These are phyloP conservation scores for Unio delphinus DNA, from an alignment of 2,888 invertebrate genomes.

Conservation along the genomic window DNA sequence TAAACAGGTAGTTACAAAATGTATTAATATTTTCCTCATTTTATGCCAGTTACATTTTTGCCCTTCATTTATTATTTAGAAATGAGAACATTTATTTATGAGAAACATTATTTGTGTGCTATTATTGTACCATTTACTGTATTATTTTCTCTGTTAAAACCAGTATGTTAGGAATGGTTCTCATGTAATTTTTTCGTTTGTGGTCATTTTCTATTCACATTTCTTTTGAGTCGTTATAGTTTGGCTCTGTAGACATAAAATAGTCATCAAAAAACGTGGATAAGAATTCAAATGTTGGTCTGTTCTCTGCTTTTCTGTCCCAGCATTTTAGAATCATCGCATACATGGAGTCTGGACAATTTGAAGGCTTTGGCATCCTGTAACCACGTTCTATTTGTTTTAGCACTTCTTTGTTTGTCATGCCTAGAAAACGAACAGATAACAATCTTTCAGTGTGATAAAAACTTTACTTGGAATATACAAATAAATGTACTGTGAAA, in stretches of 20 bases:
- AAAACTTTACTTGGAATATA: no score
- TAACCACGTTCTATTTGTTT: conserved; percentile 96
- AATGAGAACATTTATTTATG: no score
- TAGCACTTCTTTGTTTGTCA: conserved; percentile 96
- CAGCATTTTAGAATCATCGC: conserved; percentile 94
- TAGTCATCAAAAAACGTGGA: conserved; percentile 90
- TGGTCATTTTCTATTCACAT: background rate
- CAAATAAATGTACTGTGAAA: no score
- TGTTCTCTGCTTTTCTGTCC: conserved; percentile 90
- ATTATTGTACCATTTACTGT: no score
- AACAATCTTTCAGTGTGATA: background rate
- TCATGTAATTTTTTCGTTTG: no score
- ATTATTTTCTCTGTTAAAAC: no score
- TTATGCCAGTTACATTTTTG: no score
- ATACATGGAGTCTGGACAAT: conserved; percentile 92
- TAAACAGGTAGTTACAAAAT: no score
- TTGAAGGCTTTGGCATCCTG: conserved; percentile 90
- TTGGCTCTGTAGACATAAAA: conserved; percentile 95
- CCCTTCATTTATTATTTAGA: no score
- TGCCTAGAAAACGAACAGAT: conserved; percentile 74
- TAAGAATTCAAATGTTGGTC: conserved; percentile 94
- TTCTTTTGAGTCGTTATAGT: conserved; percentile 75
- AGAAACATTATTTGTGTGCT: no score
- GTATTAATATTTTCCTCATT: no score
- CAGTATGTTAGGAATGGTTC: no score